A percentile compares a stretch with the other conserved stretches of the same genome.
Conservation (phyloP, 2,888 invertebrate species). For the Melanargia galathea region DNA sequence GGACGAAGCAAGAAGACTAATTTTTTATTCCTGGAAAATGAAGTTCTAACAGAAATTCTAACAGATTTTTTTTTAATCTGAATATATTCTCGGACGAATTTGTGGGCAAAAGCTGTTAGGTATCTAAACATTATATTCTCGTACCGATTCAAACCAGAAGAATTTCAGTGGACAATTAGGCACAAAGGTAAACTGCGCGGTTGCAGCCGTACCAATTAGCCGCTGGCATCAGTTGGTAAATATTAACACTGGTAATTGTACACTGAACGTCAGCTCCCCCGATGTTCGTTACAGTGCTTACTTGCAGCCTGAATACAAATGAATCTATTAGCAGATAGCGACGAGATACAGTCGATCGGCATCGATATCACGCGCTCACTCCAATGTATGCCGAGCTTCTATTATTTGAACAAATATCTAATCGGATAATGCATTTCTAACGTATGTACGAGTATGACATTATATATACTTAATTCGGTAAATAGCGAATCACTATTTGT, state of each 20-base stretch:
- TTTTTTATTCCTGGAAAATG: no score
- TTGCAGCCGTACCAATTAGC: conserved; percentile 71
- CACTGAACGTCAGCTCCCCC: conserved; percentile 73
- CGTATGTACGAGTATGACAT: background rate
- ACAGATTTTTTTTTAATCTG: no score
- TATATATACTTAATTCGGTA: no score
- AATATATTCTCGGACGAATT: no score
- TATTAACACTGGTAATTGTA: conserved; percentile 81
- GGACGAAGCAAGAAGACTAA: no score
- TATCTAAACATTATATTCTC: no score
- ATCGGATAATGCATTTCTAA: conserved; percentile 1
- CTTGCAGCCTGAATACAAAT: conserved; percentile 80
- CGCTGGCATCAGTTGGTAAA: conserved; percentile 77
- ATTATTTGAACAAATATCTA: conserved; percentile 52
- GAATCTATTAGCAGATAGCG: conserved; percentile 77
- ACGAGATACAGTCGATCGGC: conserved; percentile 70
- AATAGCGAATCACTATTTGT: no score
- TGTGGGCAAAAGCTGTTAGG: no score
- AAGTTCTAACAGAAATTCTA: no score
- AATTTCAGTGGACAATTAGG: background rate
- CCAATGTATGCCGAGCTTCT: conserved; percentile 49
- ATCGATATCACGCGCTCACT: conserved; percentile 61
- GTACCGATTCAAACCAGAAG: background rate
- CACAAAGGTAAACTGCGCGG: conserved; percentile 39
- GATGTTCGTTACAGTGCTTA: conserved; percentile 78